Percentiles rank a stretch among this genome's conserved stretches.
Conservation (phyloP, 2,113 vertebrate species). For the Rhinoderma darwinii region DNA sequence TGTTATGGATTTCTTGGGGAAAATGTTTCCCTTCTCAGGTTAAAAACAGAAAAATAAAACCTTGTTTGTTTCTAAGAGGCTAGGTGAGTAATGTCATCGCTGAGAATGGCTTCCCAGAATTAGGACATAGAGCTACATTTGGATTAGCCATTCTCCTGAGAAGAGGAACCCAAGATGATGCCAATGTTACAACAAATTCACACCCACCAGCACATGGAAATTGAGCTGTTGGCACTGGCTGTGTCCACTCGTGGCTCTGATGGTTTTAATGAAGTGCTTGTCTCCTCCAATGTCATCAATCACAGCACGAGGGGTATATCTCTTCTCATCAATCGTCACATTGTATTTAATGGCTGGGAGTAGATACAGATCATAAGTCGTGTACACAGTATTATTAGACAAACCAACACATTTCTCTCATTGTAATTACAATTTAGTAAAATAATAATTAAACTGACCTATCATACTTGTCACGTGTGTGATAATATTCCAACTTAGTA, state of each 20-base stretch:
- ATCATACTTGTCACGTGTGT: background rate
- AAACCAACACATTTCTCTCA: no score
- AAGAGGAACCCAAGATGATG: background rate
- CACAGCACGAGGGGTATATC: constrained; percentile 86
- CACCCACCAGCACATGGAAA: constrained; percentile 93
- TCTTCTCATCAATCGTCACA: constrained; percentile 84
- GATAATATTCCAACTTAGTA: background rate
- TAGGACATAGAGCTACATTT: background rate
- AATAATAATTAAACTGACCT: no score
- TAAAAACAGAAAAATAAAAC: no score
- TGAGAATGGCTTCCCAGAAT: no score
- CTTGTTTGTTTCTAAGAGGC: no score
- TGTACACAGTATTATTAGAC: background rate
- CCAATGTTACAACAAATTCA: background rate
- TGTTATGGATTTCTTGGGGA: background rate
- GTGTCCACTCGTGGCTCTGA: constrained; percentile 71
- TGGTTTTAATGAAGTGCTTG: constrained; percentile 70
- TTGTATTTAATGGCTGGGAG: constrained; percentile 83
- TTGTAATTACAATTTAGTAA: background rate
- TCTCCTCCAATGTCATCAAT: constrained; percentile 79
- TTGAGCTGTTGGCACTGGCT: constrained; percentile 81
- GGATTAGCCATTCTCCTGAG: background rate
- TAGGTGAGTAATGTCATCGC: no score
- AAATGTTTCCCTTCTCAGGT: background rate
- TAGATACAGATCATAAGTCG: background rate